Conservation (phyloP, 2,888 invertebrate species). For the Campopleginae sp. region DNA sequence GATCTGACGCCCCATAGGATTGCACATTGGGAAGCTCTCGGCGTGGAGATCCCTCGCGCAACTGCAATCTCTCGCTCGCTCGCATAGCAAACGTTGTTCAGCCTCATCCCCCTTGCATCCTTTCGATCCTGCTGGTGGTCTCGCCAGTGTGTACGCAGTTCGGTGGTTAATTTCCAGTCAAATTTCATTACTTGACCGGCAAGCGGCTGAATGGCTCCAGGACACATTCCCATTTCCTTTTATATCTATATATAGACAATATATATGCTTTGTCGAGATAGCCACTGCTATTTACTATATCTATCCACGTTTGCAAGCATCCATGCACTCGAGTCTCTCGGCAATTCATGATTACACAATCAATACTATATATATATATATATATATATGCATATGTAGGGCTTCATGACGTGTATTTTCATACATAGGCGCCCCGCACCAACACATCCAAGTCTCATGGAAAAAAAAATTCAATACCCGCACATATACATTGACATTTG, state of each 20-base stretch:
- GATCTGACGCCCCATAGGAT: constrained; percentile 47
- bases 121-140: constrained; percentile 12
- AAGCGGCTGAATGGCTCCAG: constrained; percentile 76
- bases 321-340: constrained; percentile 45
- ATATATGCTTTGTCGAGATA: constrained; percentile 28
- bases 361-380: constrained; percentile 25
- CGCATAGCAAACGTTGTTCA: constrained; percentile 33
- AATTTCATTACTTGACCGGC: constrained; percentile 83
- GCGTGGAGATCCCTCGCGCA: neutral
- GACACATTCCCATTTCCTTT: constrained; percentile 62
- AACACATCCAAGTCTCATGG: constrained; percentile 28
- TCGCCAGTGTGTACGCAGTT: constrained; percentile 67
- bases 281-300: constrained; percentile 22
- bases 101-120: too few relatives aligned
- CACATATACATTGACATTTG: constrained; percentile 21
- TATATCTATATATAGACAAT: neutral
- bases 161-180: constrained; percentile 83
- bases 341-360: constrained; percentile 60
- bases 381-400: neutral
- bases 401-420: constrained; percentile 6
- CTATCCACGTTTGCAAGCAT: constrained; percentile 31
- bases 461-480: constrained; percentile 34
- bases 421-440: neutral
- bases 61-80: neutral
- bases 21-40: neutral